Conservation (phyloP, 2,113 vertebrate species). For the Microtus montanus region DNA sequence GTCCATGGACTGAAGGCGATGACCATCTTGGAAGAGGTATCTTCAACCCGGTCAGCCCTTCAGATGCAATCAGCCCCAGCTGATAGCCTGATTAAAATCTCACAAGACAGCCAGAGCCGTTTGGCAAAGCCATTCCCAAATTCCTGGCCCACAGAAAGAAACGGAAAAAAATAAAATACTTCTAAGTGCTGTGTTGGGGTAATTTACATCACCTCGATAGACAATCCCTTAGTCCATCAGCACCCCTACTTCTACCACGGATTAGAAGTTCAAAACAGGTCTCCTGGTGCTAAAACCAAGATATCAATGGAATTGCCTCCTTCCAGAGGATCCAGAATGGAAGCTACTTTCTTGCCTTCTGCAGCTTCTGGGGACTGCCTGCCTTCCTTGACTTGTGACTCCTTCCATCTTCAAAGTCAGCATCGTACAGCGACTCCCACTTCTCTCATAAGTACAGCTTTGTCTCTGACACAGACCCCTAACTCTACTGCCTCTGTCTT, state of each 20-base stretch:
- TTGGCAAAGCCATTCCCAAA: background rate
- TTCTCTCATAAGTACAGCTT: background rate
- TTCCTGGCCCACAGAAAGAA: background rate
- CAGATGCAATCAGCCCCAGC: background rate
- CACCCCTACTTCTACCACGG: background rate
- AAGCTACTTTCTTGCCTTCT: background rate
- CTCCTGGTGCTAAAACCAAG: background rate
- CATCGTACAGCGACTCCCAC: background rate
- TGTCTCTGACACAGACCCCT: background rate
- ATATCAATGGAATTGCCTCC: background rate
- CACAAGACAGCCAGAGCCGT: background rate
- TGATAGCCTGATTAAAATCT: background rate
- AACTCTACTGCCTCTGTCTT: background rate
- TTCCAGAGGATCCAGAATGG: background rate
- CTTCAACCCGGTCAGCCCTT: background rate
- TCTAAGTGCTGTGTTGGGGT: background rate
- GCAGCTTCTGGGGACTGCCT: background rate
- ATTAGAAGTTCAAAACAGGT: background rate
- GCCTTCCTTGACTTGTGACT: background rate
- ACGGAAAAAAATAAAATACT: background rate
- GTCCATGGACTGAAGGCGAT: fast-evolving
- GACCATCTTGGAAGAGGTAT: background rate
- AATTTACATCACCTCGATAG: background rate
- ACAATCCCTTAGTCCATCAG: background rate
- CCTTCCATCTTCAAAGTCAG: background rate